Percentiles rank a stretch among this genome's conserved stretches.
These are phyloP conservation scores for Galeopsomyia nigrocyanea DNA, from an alignment of 2,888 invertebrate genomes.

Conservation along the genomic window DNA sequence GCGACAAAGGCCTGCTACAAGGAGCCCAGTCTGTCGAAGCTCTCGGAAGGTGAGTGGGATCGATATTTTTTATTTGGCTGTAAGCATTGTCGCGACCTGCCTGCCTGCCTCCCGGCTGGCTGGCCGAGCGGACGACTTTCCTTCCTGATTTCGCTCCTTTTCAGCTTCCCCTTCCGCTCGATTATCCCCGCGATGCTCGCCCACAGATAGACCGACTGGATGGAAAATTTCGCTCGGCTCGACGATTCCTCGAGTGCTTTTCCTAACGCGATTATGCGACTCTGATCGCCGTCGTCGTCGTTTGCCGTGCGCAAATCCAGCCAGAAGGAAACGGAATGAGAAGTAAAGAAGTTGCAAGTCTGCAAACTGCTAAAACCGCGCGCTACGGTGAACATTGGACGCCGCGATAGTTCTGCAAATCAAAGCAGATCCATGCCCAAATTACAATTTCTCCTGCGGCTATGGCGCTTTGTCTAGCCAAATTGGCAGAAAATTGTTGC, in stretches of 20 bases:
- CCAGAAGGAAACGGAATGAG: background rate
- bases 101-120: constrained; percentile 32
- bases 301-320: background rate
- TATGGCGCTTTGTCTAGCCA: constrained; percentile 26
- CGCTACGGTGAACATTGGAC: too few relatives aligned
- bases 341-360: too few relatives aligned
- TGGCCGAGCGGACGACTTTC: constrained; percentile 31
- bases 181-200: constrained; percentile 29
- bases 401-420: background rate
- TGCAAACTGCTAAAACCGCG: too few relatives aligned
- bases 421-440: constrained; percentile 6
- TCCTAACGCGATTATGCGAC: constrained; percentile 26
- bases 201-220: constrained; percentile 22
- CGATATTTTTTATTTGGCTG: constrained; percentile 23
- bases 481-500: constrained; percentile 39
- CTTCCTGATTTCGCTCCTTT: constrained; percentile 33
- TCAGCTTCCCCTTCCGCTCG: constrained; percentile 42
- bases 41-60: constrained; percentile 78
- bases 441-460: constrained; percentile 16
- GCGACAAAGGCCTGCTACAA: constrained; percentile 86
- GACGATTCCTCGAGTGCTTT: constrained; percentile 21
- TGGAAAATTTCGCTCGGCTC: constrained; percentile 30
- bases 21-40: constrained; percentile 78
- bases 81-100: constrained; percentile 28
- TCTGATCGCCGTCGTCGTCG: background rate